Evolutionary conservation across 53 echinoderm and acorn worm genomes (phyloP).

Genomic region (Astropecten irregularis): DNA sequence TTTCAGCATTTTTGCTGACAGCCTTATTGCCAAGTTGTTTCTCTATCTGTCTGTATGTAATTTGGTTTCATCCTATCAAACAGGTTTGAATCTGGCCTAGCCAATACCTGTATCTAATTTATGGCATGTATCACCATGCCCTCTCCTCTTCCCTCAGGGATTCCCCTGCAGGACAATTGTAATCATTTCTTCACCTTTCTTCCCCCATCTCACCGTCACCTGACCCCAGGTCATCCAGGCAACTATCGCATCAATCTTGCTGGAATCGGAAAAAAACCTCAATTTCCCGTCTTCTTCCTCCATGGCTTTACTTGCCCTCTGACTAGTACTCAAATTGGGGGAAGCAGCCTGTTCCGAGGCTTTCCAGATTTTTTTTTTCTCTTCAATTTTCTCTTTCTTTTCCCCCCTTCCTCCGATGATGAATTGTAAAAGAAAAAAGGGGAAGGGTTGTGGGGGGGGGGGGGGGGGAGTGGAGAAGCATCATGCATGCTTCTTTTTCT

Average conservation of each 20-base stretch:
- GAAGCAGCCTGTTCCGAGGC: conserved; percentile 16
- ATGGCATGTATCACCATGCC: too few relatives aligned
- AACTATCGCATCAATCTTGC: conserved; percentile 30
- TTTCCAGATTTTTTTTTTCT: not conserved
- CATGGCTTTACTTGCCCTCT: not conserved
- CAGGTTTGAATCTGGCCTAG: too few relatives aligned
- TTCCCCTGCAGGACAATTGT: too few relatives aligned
- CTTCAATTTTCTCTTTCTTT: not conserved
- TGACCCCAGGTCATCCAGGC: conserved; percentile 40
- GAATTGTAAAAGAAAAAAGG: too few relatives aligned
- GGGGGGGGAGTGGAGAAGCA: not conserved
- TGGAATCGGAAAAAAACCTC: not conserved
- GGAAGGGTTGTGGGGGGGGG: too few relatives aligned
- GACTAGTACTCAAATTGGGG: conserved; percentile 25
- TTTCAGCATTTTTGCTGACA: too few relatives aligned
- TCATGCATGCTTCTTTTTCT: too few relatives aligned
- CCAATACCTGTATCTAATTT: too few relatives aligned
- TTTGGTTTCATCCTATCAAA: too few relatives aligned
- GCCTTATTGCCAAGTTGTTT: too few relatives aligned
- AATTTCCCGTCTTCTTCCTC: conserved; percentile 47
- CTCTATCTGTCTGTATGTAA: too few relatives aligned
- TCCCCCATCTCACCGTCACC: not conserved
- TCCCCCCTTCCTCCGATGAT: not conserved
- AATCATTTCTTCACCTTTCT: not conserved
- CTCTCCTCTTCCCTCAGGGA: not conserved